Conservation (phyloP, 1,140 invertebrate genomes). For the Bombus picipes region DNA sequence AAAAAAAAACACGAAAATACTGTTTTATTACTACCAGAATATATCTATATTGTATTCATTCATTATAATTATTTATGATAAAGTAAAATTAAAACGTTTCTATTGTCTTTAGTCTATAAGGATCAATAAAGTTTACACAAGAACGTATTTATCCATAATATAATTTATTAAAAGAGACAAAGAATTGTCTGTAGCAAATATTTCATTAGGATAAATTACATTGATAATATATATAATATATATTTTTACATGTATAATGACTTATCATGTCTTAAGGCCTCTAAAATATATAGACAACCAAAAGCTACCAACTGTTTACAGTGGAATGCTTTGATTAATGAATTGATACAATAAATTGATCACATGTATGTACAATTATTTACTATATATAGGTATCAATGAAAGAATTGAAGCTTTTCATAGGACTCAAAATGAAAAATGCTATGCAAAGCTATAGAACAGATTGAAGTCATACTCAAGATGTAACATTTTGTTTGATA, state of each 20-base stretch:
- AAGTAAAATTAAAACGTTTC: neutral
- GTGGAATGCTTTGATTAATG: constrained; percentile 74
- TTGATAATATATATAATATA: constrained; percentile 57
- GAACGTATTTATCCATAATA: constrained; percentile 58
- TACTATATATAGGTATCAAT: constrained; percentile 74
- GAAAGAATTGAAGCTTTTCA: constrained; percentile 68
- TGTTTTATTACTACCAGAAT: neutral
- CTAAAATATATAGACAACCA: constrained; percentile 62
- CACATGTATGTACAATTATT: constrained; percentile 76
- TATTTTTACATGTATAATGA: constrained; percentile 60
- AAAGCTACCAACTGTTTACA: constrained; percentile 68
- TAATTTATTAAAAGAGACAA: constrained; percentile 71
- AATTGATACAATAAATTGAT: constrained; percentile 68
- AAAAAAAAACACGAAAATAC: neutral
- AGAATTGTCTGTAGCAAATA: constrained; percentile 67
- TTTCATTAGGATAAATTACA: constrained; percentile 62
- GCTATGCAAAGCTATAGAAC: neutral
- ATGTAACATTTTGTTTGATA: constrained; percentile 8
- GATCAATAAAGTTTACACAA: constrained; percentile 24
- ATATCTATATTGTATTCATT: neutral
- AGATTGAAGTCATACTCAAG: constrained; percentile 47
- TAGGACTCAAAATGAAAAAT: constrained; percentile 46
- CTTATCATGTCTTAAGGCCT: constrained; percentile 50
- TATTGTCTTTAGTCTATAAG: neutral
- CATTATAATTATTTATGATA: neutral